A percentile compares a stretch with the other conserved stretches of the same genome.
phyloP scores from a whole-genome alignment of 1,140 invertebrate species.

The Grapholita molesta region DNA sequence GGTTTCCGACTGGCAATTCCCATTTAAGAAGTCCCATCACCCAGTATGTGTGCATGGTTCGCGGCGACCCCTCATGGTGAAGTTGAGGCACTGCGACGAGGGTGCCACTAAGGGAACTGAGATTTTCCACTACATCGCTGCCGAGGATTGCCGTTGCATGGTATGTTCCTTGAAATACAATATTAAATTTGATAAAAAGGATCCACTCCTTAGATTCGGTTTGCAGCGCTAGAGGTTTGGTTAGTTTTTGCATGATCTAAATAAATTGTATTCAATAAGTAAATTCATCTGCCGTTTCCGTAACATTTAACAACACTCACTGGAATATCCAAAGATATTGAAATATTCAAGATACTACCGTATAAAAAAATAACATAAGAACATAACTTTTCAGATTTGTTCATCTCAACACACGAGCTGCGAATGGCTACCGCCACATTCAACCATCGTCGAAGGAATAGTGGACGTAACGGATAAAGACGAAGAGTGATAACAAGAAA shows the following conservation, averaged over 20 bases:
- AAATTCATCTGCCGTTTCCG: too few species aligned
- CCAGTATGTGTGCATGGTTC: constrained; percentile 88
- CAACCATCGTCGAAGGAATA: constrained; percentile 32
- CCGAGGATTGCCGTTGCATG: constrained; percentile 47
- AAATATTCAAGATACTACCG: not conserved
- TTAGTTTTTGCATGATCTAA: too few species aligned
- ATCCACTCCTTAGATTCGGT: too few species aligned
- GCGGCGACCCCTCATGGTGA: constrained; percentile 45
- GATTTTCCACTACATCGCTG: constrained; percentile 41
- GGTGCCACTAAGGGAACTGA: constrained; percentile 38
- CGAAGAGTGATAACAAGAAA: constrained; percentile 8
- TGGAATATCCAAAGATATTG: too few species aligned
- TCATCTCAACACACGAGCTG: constrained; percentile 46
- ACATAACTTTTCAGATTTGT: constrained; percentile 31
- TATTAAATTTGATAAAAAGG: not conserved
- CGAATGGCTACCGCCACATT: constrained; percentile 49
- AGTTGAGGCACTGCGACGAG: constrained; percentile 39
- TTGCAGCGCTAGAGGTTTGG: too few species aligned
- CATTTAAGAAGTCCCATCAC: constrained; percentile 89
- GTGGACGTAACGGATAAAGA: not conserved
- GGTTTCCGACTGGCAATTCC: constrained; percentile 91
- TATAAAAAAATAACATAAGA: not conserved
- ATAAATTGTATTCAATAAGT: too few species aligned
- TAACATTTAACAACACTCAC: too few species aligned
- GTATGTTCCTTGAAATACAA: constrained; percentile 21